Conservation (phyloP, 2,888 invertebrate species). For the Sinotaia quadrata region DNA sequence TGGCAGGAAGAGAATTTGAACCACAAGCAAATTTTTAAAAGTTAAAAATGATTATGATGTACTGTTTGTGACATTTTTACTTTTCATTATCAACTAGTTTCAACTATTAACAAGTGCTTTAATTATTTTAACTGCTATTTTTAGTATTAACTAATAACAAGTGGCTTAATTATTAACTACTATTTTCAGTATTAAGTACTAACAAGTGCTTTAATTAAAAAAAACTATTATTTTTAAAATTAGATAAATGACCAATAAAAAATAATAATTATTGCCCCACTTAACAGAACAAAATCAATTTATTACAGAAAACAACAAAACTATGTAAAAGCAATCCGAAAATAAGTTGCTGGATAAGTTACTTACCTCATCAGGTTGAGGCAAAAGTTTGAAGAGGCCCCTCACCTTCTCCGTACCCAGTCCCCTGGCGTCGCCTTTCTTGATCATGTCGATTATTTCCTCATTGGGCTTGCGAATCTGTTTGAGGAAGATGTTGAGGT, state of each 20-base stretch:
- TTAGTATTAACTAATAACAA: too few relatives aligned
- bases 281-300: neutral
- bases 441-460: constrained; percentile 65
- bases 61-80: too few relatives aligned
- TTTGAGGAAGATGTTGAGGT: constrained; percentile 70
- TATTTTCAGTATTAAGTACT: too few relatives aligned
- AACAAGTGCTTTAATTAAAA: neutral
- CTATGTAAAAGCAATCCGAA: neutral
- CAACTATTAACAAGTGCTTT: too few relatives aligned
- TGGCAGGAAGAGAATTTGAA: too few relatives aligned
- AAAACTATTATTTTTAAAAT: neutral
- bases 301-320: neutral
- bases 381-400: constrained; percentile 73
- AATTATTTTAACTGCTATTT: too few relatives aligned
- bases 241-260: neutral
- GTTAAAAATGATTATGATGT: too few relatives aligned
- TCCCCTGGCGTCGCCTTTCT: constrained; percentile 58
- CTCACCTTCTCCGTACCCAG: constrained; percentile 73
- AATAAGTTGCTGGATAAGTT: neutral
- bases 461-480: constrained; percentile 67
- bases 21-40: too few relatives aligned
- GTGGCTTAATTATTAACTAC: too few relatives aligned
- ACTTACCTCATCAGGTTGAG: constrained; percentile 73
- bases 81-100: too few relatives aligned
- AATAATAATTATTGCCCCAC: neutral